Base-by-base conservation (phyloP, 2,888 invertebrate genomes). In the Ophion slaviceki region DNA sequence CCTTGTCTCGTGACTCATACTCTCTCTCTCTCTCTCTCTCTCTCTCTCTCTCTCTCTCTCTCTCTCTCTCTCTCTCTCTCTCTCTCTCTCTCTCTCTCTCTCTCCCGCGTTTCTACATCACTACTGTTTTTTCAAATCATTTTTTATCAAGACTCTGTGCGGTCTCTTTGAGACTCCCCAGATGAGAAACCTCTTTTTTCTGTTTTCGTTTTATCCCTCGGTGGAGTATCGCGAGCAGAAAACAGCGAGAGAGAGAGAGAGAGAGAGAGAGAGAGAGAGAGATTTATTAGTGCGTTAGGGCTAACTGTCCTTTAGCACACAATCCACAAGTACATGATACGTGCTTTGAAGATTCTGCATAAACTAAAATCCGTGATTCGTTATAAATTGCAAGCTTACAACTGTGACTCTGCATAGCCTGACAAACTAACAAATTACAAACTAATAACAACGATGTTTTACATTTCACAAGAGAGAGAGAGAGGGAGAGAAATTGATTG, bases 1-100 rank as follows among this genome's bases (percentile, higher is more conserved):
- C 86, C 86, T 86, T 86, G 86, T 86, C 84, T 67, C 67, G 59
- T 84, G 86, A 86, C 80, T 83, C 86, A 83, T 59, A 74, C 68
- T 74, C 77, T 28, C 53, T 76, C 67, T 66, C 80, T 24, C 72
- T 67, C 71, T 36, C 59, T 76, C 66, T 66, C 61, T 57, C 59
- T 59, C 32, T 71, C 80, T 24, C 76, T 72, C 76, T 47, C 59
- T 80, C 71, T 57, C 67, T 57, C 47, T 59, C 64, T 24, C 75
- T 59, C 61, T 47, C 67, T 45, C 24, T 57, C 67, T 71, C 67
- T 66, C 80, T 28, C 72, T 68, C 72, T 36, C 59, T 77, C 66
- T 66, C 62, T 59, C 61, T 59, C 32, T 72, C 80, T 28, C 76
- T 74, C 76, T 47, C 59, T 80, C 71, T 59, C 67, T 57, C 47